Evolutionary conservation across 1,140 invertebrate genomes (phyloP).

Genomic region (Penaeus chinensis): DNA sequence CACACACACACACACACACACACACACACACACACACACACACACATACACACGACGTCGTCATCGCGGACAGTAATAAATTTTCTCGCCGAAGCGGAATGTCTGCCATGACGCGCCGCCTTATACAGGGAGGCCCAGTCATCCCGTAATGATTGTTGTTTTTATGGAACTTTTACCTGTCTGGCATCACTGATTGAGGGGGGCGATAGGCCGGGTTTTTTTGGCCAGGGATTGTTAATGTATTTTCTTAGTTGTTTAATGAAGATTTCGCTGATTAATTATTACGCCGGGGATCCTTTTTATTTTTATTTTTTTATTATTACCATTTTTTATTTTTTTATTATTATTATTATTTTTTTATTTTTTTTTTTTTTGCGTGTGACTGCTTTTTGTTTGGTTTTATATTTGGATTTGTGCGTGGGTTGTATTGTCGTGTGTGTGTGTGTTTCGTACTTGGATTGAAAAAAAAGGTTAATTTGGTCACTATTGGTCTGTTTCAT

Average conservation of each 20-base stretch:
- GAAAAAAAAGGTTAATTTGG: too few relatives aligned
- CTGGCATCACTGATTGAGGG: slow-evolving; percentile 28
- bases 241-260: slow-evolving; percentile 54
- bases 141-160: slow-evolving; percentile 51
- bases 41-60: slow-evolving; percentile 5
- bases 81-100: slow-evolving; percentile 7
- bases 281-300: background rate
- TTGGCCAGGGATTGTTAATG: slow-evolving; percentile 28
- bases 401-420: too few relatives aligned
- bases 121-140: background rate
- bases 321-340: too few relatives aligned
- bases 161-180: slow-evolving; percentile 37
- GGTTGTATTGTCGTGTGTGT: too few relatives aligned
- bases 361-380: too few relatives aligned
- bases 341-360: too few relatives aligned
- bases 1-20: too few relatives aligned
- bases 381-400: too few relatives aligned
- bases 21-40: background rate
- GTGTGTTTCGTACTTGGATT: too few relatives aligned
- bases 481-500: too few relatives aligned
- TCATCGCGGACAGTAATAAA: slow-evolving; percentile 31
- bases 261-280: slow-evolving; percentile 18
- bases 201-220: slow-evolving; percentile 20
- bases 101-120: slow-evolving; percentile 21
- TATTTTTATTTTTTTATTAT: too few relatives aligned